Conservation (phyloP, 2,113 vertebrate species). For the Corythaixoides concolor region DNA sequence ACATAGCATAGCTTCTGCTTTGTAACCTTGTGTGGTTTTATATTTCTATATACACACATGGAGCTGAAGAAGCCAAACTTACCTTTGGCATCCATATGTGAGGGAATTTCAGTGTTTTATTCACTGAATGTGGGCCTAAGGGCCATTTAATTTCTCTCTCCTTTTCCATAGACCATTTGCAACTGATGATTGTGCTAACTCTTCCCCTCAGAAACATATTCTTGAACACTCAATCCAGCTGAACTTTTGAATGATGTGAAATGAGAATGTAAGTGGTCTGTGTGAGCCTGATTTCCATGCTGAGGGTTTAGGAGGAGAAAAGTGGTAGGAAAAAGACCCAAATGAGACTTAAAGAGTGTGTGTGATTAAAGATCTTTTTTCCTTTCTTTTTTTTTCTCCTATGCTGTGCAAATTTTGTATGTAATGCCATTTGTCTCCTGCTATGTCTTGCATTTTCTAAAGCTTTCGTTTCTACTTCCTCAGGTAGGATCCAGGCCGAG, state of each 20-base stretch:
- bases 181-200: neutral
- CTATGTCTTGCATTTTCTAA: neutral
- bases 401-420: neutral
- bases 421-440: neutral
- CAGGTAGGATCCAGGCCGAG: neutral
- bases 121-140: neutral
- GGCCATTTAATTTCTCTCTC: neutral
- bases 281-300: neutral
- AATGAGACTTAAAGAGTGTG: neutral
- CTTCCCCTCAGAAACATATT: neutral
- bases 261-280: neutral
- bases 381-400: neutral
- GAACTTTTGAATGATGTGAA: neutral
- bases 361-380: neutral
- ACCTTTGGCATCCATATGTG: neutral
- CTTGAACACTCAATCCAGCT: neutral
- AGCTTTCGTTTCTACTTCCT: neutral
- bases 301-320: neutral
- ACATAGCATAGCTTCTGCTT: slow-evolving; percentile 8
- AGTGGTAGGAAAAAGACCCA: neutral
- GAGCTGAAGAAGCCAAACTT: slow-evolving; percentile 1
- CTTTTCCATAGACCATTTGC: neutral
- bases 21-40: slow-evolving; percentile 15
- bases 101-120: neutral
- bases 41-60: neutral